A percentile compares a stretch with the other conserved stretches of the same genome.
Evolutionary conservation across 2,888 invertebrate species (phyloP).

Genomic region (Yponomeuta evonymella): DNA sequence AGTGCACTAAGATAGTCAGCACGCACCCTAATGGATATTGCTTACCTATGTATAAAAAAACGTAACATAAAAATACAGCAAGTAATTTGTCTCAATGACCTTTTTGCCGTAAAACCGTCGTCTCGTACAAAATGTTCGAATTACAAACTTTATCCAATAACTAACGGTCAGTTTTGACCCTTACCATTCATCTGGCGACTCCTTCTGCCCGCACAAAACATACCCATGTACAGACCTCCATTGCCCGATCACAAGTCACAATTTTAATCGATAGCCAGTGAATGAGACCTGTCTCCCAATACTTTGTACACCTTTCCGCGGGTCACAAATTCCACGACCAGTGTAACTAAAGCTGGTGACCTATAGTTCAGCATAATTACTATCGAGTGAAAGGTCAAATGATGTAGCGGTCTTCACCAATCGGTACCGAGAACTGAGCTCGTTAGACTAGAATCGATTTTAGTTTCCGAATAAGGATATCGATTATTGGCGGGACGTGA

Average conservation of each 20-base stretch:
- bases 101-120: not conserved
- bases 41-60: not conserved
- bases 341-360: not conserved
- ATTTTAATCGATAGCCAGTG: not conserved
- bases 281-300: not conserved
- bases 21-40: no score
- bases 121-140: not conserved
- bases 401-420: not conserved
- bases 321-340: not conserved
- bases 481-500: not conserved
- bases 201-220: not conserved
- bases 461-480: not conserved
- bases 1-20: no score
- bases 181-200: not conserved
- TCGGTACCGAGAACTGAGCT: not conserved
- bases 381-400: not conserved
- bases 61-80: not conserved
- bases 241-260: not conserved
- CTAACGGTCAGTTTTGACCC: not conserved
- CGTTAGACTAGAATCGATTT: not conserved
- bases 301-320: not conserved
- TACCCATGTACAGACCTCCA: not conserved
- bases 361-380: not conserved
- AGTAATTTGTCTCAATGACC: not conserved
- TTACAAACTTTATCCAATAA: not conserved